A percentile compares a stretch with the other conserved stretches of the same genome.
phyloP scores from a whole-genome alignment of 2,113 vertebrate genomes.

The Aptenodytes patagonicus region DNA sequence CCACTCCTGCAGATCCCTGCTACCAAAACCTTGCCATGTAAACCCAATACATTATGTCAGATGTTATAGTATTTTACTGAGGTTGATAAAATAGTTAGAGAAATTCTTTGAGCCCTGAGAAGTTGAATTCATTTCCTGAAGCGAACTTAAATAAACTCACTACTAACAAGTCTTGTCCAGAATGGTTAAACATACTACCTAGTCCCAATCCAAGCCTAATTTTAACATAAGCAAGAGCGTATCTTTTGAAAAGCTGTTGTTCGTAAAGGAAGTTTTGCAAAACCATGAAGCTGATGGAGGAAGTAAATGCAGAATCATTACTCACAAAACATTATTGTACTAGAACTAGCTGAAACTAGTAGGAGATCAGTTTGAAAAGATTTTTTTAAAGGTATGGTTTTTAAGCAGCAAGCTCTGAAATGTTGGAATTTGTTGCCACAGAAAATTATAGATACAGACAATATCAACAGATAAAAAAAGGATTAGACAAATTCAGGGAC shows the following conservation, averaged over 20 bases:
- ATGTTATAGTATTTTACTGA: background rate
- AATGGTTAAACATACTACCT: background rate
- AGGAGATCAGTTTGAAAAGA: background rate
- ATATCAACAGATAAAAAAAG: background rate
- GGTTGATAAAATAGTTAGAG: background rate
- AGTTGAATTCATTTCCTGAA: background rate
- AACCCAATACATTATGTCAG: background rate
- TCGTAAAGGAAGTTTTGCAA: background rate
- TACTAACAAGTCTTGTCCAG: background rate
- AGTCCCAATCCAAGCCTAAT: background rate
- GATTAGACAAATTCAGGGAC: background rate
- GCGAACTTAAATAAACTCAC: background rate
- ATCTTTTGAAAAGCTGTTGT: background rate
- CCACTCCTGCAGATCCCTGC: background rate
- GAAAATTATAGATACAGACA: background rate
- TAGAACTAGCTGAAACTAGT: background rate
- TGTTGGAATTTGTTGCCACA: background rate
- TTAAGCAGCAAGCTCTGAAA: background rate
- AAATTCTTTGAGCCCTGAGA: background rate
- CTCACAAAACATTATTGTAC: background rate
- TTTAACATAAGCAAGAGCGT: background rate
- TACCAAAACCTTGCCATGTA: background rate
- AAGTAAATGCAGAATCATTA: background rate
- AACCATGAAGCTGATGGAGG: background rate
- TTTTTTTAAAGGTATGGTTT: background rate